Evolutionary conservation across 2,888 invertebrate genomes (phyloP).

Genomic region (Argyresthia goedartella): DNA sequence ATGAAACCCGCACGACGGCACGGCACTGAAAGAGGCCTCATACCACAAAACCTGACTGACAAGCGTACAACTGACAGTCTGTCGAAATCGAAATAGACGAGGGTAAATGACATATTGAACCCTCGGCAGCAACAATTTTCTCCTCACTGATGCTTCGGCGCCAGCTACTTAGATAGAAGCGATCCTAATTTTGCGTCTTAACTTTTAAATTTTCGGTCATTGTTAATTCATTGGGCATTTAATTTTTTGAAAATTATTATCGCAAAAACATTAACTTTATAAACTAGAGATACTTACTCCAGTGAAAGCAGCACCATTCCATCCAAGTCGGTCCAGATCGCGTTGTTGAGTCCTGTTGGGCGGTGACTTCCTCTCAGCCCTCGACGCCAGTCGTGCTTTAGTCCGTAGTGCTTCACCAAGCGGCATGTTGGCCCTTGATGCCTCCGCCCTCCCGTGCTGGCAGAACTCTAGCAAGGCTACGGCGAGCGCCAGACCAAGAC

Average conservation of each 20-base stretch:
- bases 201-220: no score
- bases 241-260: not conserved
- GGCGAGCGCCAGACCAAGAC: conserved; percentile 89
- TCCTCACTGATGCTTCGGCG: no score
- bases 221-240: not conserved
- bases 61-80: no score
- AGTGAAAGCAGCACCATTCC: conserved; percentile 60
- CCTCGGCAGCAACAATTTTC: no score
- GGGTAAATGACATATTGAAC: no score
- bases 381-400: conserved; percentile 84
- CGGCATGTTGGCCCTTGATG: conserved; percentile 84
- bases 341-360: conserved; percentile 42
- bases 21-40: no score
- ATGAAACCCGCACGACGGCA: no score
- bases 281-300: conserved; percentile 32
- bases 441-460: conserved; percentile 88
- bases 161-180: no score
- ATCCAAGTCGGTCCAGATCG: conserved; percentile 55
- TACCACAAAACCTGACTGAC: no score
- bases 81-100: no score
- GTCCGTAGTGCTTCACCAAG: conserved; percentile 88
- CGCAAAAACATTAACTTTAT: not conserved
- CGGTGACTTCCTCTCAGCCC: conserved; percentile 32
- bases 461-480: conserved; percentile 96
- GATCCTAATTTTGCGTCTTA: no score